Base-by-base conservation (phyloP, 1,140 invertebrate species). In the Physella acuta region DNA sequence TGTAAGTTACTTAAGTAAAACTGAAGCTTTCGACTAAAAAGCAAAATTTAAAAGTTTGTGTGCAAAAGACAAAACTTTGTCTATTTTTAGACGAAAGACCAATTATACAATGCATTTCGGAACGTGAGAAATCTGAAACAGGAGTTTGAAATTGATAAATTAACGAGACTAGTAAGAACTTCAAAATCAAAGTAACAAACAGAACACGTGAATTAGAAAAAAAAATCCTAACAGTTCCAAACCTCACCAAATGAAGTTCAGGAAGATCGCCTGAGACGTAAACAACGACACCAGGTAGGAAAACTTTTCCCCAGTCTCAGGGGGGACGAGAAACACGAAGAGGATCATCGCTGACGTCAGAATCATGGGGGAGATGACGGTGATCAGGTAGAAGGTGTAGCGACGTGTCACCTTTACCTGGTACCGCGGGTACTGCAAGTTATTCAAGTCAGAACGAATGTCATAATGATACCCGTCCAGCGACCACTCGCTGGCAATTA, bases 271-370 rank as follows among this genome's bases (percentile, higher is more conserved):
- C 56, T 30, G 14, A 3, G 56, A 59, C 16, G 56, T 59, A n/a
- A 59, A 60, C 26, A 61, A 39, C 3, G 56, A 37, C 2, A 68
- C 60, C 65, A 63, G 60, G 37, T 62, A 68, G 2, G 71, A 72
- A n/a, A 72, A 52, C 37, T 72, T 72, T 36, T 72, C 71, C 2
- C 71, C 71, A 17, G 58, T 68, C 20, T 72, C n/a, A 1, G 65
- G n/a, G 8, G 71, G 71, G 26, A 72, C 58, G 0, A 72, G 37
- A 56, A 72, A 72, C 33, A 60, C 71, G 16, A 67, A 55, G 26
- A 52, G 37, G 16, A 59, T 67, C 17, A 67, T 68, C 3, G 68
- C 59, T 1, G 71, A 68, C 28, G 67, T 51, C 3, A 72, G 49
- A 26, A 64, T 39, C 30, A 72, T 68, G 39, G 71, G 71, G 20